Evolutionary conservation across 2,113 vertebrate genomes (phyloP), one percentile per base, ranked within the genome.

Genomic region (Cavia porcellus): DNA sequence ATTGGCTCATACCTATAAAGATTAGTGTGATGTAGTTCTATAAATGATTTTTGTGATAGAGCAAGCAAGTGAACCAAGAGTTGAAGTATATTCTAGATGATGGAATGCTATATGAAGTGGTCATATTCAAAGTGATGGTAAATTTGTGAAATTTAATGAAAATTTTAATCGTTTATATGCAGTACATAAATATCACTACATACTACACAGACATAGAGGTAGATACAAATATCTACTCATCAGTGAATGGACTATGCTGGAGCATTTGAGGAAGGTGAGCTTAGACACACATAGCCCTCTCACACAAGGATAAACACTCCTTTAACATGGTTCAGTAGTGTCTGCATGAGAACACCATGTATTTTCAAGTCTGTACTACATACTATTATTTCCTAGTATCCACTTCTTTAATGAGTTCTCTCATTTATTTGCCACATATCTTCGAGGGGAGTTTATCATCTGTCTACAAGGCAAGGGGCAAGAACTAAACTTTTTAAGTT

Each of bases 401-500:
- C 52, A 20, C 92, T 86, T n/a, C 20, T 87, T n/a, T 66, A 66
- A 59, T 64, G 13, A 12, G 81, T 22, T 15, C 1, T 52, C 45
- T 88, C 42, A 64, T 35, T 82, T 57, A 47, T 42, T 55, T 81
- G 45, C 59, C 30, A 75, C 3, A 84, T 62, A 28, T 64, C 10
- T 90, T 85, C 80, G 19, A 64, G 2, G 35, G 74, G 2, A 86
- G n/a, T 77, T 19, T 82, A 59, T 81, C 47, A 62, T 35, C 11
- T 17, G 3, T 55, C 61, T 19, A 57, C 15, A 15, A 57, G 55
- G 55, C 55, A 57, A 72, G 5, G 96, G 10, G 1, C 8, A 75
- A 30, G 35, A 86, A 81, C 79, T 96, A 59, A 90, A 61, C 12
- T 90, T 86, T 90, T 68, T 28, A 90, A 87, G 47, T 81, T 70